A percentile compares a stretch with the other conserved stretches of the same genome.
Conservation (phyloP, 1,140 invertebrate genomes). For the Saccostrea glomerata region DNA sequence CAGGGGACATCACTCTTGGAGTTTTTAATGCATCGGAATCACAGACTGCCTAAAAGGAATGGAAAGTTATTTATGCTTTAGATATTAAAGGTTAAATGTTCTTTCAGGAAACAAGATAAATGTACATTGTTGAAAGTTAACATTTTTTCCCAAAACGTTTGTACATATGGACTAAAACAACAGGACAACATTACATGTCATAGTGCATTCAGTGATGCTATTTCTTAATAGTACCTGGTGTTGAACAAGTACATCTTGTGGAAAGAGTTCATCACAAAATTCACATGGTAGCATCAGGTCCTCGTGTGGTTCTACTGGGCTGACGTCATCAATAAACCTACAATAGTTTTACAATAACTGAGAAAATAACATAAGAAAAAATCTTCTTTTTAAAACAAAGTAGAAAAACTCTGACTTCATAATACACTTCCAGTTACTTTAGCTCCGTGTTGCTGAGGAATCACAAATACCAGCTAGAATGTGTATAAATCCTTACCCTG, state of each 20-base stretch:
- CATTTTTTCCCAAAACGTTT: background rate
- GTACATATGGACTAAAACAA: background rate
- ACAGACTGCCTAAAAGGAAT: slow-evolving; percentile 66
- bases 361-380: background rate
- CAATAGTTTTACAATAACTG: background rate
- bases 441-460: background rate
- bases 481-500: background rate
- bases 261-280: slow-evolving; percentile 73
- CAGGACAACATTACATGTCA: too few relatives aligned
- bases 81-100: too few relatives aligned
- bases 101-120: too few relatives aligned
- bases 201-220: too few relatives aligned
- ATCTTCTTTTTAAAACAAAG: background rate
- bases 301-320: slow-evolving; percentile 49
- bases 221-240: too few relatives aligned
- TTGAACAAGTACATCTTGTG: slow-evolving; percentile 69
- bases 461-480: background rate
- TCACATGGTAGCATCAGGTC: slow-evolving; percentile 74
- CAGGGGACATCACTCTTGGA: slow-evolving; percentile 59
- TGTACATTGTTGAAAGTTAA: too few relatives aligned
- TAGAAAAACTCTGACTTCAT: background rate
- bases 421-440: background rate
- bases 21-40: slow-evolving; percentile 59
- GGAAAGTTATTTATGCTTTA: background rate
- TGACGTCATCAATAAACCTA: background rate